These are phyloP conservation scores for Redunca redunca DNA, from an alignment of 2,113 vertebrate species.

Conservation along the genomic window DNA sequence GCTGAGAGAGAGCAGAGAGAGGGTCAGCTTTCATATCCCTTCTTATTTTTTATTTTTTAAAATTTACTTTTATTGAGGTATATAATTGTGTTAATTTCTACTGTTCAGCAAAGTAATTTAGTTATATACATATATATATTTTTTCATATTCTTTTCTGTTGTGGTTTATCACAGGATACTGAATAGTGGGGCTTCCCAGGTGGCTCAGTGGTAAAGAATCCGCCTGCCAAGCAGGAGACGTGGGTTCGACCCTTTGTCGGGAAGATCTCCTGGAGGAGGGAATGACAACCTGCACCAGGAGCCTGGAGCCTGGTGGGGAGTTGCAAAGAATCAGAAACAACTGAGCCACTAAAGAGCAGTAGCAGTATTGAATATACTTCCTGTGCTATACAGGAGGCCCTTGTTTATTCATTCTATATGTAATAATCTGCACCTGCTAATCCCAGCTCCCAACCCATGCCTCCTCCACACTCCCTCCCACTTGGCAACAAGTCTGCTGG, in stretches of 20 bases:
- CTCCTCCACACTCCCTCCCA: neutral
- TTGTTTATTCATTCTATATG: neutral
- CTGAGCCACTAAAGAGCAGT: neutral
- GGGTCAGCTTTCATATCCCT: neutral
- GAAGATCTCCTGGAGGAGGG: neutral
- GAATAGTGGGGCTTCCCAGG: neutral
- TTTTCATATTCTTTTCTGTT: neutral
- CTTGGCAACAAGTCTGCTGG: neutral
- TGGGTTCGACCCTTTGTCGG: rapidly evolving
- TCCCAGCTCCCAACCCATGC: neutral
- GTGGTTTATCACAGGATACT: neutral
- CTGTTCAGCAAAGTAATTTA: neutral
- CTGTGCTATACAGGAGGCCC: neutral
- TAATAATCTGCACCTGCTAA: neutral
- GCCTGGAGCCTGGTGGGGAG: neutral
- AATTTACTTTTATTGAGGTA: neutral
- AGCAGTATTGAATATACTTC: neutral
- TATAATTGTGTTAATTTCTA: neutral
- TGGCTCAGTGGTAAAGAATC: neutral
- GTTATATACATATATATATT: neutral
- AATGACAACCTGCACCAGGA: neutral
- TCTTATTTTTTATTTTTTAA: neutral
- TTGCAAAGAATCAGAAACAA: neutral
- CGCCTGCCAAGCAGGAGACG: neutral
- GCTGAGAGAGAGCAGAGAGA: neutral